These are phyloP conservation scores for Castor canadensis DNA, from an alignment of 2,113 vertebrate species.

Conservation along the genomic window DNA sequence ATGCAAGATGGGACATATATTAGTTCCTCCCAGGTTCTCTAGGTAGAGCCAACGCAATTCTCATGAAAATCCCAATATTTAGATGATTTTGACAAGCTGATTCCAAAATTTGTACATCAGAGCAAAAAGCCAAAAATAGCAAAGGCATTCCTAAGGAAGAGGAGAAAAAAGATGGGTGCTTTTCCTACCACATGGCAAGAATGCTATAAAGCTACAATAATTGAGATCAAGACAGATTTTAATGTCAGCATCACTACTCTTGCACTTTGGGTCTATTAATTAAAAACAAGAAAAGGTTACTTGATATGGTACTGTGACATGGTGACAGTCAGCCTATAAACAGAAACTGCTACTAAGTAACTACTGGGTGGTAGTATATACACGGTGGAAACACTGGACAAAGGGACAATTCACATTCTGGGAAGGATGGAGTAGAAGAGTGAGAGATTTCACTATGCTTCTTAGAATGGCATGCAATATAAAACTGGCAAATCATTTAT, in stretches of 20 bases:
- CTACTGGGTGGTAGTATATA: neutral
- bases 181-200: neutral
- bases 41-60: neutral
- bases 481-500: neutral
- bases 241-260: neutral
- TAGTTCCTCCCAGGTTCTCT: neutral
- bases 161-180: neutral
- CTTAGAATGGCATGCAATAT: neutral
- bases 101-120: neutral
- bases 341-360: neutral
- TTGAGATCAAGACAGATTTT: neutral
- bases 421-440: neutral
- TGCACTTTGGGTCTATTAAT: neutral
- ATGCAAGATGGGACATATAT: neutral
- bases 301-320: neutral
- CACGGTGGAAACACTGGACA: neutral
- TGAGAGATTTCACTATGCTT: neutral
- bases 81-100: neutral
- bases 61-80: neutral
- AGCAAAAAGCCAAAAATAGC: neutral
- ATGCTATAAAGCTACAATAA: neutral
- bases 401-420: neutral
- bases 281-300: neutral
- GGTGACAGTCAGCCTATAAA: no score
- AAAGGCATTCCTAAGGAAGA: neutral